Evolutionary conservation across 2,888 invertebrate species (phyloP).

Genomic region (Argyra leucocephala): DNA sequence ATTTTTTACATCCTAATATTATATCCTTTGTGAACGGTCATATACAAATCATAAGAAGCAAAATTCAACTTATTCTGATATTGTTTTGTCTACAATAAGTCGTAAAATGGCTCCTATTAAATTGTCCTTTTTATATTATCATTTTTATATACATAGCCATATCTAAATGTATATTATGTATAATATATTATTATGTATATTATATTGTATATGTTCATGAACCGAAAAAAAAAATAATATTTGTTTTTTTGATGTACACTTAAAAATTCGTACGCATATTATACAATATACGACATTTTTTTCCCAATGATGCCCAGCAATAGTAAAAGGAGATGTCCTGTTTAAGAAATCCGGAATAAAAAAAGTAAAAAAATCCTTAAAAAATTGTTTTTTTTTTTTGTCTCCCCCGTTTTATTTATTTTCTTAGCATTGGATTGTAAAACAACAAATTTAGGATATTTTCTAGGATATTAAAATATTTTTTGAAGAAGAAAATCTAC

Average conservation of each 20-base stretch:
- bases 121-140: slow-evolving; percentile 1
- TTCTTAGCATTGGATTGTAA: background rate
- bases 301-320: background rate
- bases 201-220: too few species aligned
- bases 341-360: background rate
- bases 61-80: background rate
- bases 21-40: too few species aligned
- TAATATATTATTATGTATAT: background rate
- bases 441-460: background rate
- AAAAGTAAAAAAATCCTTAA: background rate
- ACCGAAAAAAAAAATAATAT: too few species aligned
- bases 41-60: too few species aligned
- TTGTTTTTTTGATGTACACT: too few species aligned
- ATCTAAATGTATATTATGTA: too few species aligned
- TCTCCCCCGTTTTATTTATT: background rate
- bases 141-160: background rate
- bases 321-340: background rate
- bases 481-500: background rate
- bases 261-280: too few species aligned
- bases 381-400: background rate
- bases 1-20: too few species aligned
- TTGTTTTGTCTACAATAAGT: background rate
- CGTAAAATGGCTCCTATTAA: background rate
- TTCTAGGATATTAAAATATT: background rate
- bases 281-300: too few species aligned